These are phyloP conservation scores for Sphinx pinastri DNA, from an alignment of 2,888 invertebrate genomes.

Conservation along the genomic window DNA sequence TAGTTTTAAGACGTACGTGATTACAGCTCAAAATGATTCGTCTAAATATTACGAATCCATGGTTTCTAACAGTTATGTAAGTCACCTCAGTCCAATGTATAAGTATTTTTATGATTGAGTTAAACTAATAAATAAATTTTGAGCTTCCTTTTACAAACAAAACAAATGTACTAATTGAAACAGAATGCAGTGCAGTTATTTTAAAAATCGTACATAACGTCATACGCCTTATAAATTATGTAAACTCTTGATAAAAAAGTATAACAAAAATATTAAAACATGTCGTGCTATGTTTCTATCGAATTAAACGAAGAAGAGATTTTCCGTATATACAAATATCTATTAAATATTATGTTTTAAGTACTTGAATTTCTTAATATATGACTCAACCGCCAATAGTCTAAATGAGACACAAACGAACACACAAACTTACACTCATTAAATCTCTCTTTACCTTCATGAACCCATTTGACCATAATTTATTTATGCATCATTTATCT, in stretches of 20 bases:
- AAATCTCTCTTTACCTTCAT: neutral
- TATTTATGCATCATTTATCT: neutral
- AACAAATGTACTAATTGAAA: too few relatives aligned
- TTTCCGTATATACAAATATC: constrained; percentile 3
- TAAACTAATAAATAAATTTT: too few relatives aligned
- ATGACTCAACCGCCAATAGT: neutral
- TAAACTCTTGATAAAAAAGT: neutral
- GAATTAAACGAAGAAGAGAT: neutral
- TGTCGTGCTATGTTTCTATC: neutral
- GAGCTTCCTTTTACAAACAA: too few relatives aligned
- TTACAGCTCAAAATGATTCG: too few relatives aligned
- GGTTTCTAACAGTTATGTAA: neutral
- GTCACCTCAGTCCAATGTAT: neutral
- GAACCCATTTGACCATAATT: neutral
- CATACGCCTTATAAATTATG: neutral
- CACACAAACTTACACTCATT: neutral
- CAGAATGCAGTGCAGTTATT: neutral
- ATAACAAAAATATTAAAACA: neutral
- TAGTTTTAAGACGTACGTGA: neutral
- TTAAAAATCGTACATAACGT: neutral
- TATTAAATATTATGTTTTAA: neutral
- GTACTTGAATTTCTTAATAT: neutral
- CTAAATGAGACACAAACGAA: neutral
- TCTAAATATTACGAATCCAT: too few relatives aligned
- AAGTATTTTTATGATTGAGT: too few relatives aligned